Evolutionary conservation across 2,888 invertebrate species (phyloP), one percentile per base, ranked within the genome.

Genomic region (Drosophila pegasa): DNA sequence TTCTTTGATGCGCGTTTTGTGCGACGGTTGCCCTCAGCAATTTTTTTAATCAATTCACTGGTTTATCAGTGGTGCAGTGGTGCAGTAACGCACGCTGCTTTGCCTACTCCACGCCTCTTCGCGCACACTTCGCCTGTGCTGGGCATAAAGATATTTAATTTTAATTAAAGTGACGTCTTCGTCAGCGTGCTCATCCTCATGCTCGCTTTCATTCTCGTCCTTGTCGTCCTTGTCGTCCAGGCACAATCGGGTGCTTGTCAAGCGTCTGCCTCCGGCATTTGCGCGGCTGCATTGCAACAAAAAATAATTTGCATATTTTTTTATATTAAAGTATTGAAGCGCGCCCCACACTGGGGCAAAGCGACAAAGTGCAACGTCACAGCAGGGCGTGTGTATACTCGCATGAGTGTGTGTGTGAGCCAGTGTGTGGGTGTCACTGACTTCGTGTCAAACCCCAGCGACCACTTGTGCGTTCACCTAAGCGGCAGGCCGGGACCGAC

Each of bases 401-500:
- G n/a, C n/a, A n/a, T 40, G 43, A 16, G 33, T 31, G 22, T 25
- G 31, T n/a, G 33, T 47, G 40, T 38, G 43, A 35, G 54, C 16
- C 22, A 18, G 18, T 33, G 41, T n/a, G 33, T 41, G 50, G 41
- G 22, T 54, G 73, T 62, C 69, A 52, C n/a, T 54, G 69, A 35
- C 72, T 64, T 33, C 67, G 67, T 61, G 75, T 66, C 60, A 65
- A 62, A 41, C 87, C 75, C 82, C 65, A 71, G 85, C 69, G 87
- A 75, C 81, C 87, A 84, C 87, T 85, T 87, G 67, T 71, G 71
- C 66, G 75, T 69, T 66, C 82, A 87, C 63, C 85, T 84, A 78
- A 87, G 85, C 85, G 85, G 75, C 85, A 87, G 85, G 45, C 72
- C 80, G 70, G 63, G 66, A 63, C 62, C 16, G 45, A 43, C 65